Base-by-base conservation (phyloP, 2,113 vertebrate species). In the Boleophthalmus pectinirostris region DNA sequence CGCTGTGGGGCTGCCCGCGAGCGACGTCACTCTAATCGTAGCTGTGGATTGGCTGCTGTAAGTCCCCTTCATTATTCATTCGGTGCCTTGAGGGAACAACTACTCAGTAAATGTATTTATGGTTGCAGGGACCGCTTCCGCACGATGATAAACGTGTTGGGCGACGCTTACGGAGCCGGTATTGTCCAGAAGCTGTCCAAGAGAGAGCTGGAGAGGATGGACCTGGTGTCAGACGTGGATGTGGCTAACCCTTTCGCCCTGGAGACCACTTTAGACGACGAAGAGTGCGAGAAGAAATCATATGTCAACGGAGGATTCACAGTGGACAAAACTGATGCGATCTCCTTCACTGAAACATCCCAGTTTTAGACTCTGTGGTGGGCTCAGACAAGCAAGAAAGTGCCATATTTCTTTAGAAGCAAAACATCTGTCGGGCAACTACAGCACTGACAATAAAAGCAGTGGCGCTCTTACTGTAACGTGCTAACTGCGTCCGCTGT, bases 31-130 rank as follows among this genome's bases (percentile, higher is more conserved):
- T 65, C 93, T 99, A 49, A 97, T 99, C 74, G 94, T 99, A 0
- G 96, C 98, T 21, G 97, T 99, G 10, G 98, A 99, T 88, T 99
- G 98, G 98, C 93, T 99, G 87, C 93, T 99, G 98, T 99, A 91
- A 97, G 98, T 97, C 63, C 9, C 5, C 23, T 73, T 2, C 63
- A 9, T 35, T 9, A 25, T 38, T 35, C 18, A 4, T 24, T 53
- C 6, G 29, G 0, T 3, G 21, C 38, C 9, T 8, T 1, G 9
- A 35, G 7, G 56, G 5, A 1, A 12, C 7, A 0, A 9, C 45
- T 74, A 53, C 49, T 2, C 24, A 57, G 63, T 77, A 9, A 79
- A 53, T 70, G 12, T 69, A 6, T 35, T 3, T 83, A 20, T 91
- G 38, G 69, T 80, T 23, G 64, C 80, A 99, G 98, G 85, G 97